These are phyloP conservation scores for Xiphophorus hellerii DNA, from an alignment of 2,113 vertebrate species.

Conservation along the genomic window DNA sequence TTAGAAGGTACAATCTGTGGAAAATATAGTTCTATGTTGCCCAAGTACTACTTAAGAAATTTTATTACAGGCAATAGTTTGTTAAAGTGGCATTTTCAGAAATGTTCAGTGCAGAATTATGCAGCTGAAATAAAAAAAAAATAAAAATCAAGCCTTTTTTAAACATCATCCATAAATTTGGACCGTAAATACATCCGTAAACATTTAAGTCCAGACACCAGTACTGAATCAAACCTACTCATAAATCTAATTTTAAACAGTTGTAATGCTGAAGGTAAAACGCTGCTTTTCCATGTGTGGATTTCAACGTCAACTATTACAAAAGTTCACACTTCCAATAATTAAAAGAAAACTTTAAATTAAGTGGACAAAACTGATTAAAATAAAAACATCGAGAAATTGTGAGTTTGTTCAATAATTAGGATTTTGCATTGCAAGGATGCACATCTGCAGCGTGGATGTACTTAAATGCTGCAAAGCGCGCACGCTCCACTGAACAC, in stretches of 20 bases:
- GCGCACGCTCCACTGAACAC: conserved; percentile 37
- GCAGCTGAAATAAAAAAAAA: not conserved
- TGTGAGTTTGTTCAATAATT: conserved; percentile 3
- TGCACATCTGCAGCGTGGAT: conserved; percentile 56
- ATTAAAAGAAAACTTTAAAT: not conserved
- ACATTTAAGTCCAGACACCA: not conserved
- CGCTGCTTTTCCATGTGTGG: not conserved
- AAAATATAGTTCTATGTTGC: not conserved
- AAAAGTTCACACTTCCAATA: not conserved
- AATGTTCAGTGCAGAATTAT: not conserved
- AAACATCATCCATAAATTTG: no score
- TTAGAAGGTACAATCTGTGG: not conserved
- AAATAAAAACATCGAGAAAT: not conserved
- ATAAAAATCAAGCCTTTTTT: no score
- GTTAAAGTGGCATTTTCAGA: not conserved
- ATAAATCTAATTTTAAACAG: not conserved
- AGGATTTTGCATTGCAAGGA: conserved; percentile 13
- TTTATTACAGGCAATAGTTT: not conserved
- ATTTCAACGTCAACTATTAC: not conserved
- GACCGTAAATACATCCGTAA: not conserved
- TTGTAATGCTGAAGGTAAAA: not conserved
- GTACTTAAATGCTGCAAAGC: conserved; percentile 21
- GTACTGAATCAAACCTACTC: not conserved
- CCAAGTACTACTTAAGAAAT: no score
- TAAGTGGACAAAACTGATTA: not conserved